Base-by-base conservation (phyloP, 1,140 invertebrate species). In the Drosophila mojavensis region DNA sequence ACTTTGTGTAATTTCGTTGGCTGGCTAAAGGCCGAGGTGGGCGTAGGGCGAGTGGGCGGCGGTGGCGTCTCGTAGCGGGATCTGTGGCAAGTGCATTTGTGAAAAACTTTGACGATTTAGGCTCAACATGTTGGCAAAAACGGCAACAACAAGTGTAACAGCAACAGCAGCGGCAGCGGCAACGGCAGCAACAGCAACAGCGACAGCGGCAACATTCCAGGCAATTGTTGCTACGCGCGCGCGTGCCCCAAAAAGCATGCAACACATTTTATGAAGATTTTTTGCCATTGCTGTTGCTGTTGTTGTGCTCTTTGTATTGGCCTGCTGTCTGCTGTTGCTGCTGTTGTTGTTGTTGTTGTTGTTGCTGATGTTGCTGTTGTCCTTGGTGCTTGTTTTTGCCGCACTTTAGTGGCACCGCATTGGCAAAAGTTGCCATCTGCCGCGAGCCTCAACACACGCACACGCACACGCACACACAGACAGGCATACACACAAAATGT, bases 101-200 rank as follows among this genome's bases (percentile, higher is more conserved):
- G 80, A 84, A 88, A 88, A 89, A 84, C 84, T 88, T 88, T 88
- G 89, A 89, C 84, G 84, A 88, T 88, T 88, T 89, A 88, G 84
- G 84, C 84, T 88, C 84, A 89, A 88, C 84, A 88, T 89, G 81
- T 85, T 85, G 81, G 81, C 72, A 65, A 77, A 63, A 71, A 30
- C 59, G 62, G 45, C 51, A 65, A 45, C 76, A 65, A 48, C 48
- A 83, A 69, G 17, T 48, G 45, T 60, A 84, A 45, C 74, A 59
- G 36, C 36, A 11, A 33, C 30, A 33, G 33, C 33, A 10, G 33
- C 33, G 33, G 7, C 7, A 33, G 33, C 45, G 78, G 51, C 79
- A 67, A 75, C 75, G n/a, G 30, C 74, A 59, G 36, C 36, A 11
- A 33, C 30, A 33, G 33, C 33, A 33, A 5, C 33, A 10, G 33